Percentiles rank a stretch among this genome's conserved stretches.
These are phyloP conservation scores for roundworm (Caenorhabditis elegans) DNA, from an alignment of 1,140 invertebrate species.

Conservation along the genomic window DNA sequence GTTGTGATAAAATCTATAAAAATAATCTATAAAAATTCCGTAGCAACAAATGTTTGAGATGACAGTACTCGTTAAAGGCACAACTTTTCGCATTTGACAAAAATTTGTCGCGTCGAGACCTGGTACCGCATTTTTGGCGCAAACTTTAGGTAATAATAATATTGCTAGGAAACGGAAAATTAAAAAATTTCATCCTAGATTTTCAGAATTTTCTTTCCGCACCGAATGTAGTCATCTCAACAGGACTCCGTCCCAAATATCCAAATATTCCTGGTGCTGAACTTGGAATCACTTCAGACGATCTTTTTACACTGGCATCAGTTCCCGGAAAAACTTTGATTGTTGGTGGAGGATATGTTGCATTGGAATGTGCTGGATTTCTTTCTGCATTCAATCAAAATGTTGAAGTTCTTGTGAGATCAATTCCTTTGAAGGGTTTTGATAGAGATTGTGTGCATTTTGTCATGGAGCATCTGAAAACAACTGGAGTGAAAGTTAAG, in stretches of 20 bases:
- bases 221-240: constrained; percentile 76
- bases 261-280: constrained; percentile 86
- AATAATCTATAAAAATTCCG: too few relatives aligned
- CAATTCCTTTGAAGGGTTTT: constrained; percentile 27
- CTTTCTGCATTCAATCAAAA: constrained; percentile 1
- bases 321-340: constrained; percentile 89
- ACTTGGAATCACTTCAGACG: constrained; percentile 90
- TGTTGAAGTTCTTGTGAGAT: constrained; percentile 17
- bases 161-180: too few relatives aligned
- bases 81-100: too few relatives aligned
- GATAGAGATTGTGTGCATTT: constrained; percentile 25
- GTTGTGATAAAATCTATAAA: too few relatives aligned
- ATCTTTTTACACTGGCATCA: constrained; percentile 84
- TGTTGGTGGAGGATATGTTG: constrained; percentile 91
- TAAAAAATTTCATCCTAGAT: too few relatives aligned
- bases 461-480: neutral
- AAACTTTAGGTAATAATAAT: too few relatives aligned
- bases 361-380: constrained; percentile 89
- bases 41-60: too few relatives aligned
- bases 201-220: neutral
- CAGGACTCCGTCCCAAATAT: constrained; percentile 83
- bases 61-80: too few relatives aligned
- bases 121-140: too few relatives aligned
- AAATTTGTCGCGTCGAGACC: too few relatives aligned
- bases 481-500: neutral